These are phyloP conservation scores for Sigmodon hispidus DNA, from an alignment of 2,113 vertebrate genomes.

Conservation along the genomic window DNA sequence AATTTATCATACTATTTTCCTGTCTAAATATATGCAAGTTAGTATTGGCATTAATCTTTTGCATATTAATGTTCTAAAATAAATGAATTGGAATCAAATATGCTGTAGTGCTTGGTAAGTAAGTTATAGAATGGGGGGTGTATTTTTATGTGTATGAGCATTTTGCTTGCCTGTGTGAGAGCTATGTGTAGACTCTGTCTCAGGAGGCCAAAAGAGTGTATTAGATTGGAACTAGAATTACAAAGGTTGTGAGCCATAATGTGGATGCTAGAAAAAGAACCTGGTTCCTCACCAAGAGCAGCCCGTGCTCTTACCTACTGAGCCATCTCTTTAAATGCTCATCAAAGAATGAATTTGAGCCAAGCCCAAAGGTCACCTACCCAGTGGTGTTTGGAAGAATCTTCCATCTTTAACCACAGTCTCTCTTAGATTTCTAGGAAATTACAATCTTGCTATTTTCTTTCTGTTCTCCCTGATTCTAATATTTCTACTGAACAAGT, in stretches of 20 bases:
- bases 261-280: not conserved
- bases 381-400: not conserved
- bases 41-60: constrained; percentile 53
- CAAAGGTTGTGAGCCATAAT: not conserved
- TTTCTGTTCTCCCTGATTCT: not conserved
- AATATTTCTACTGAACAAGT: not conserved
- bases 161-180: not conserved
- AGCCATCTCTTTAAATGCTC: not conserved
- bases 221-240: not conserved
- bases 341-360: not conserved
- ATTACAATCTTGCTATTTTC: not conserved
- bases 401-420: not conserved
- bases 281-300: not conserved
- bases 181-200: not conserved
- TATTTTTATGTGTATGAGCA: not conserved
- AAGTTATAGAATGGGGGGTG: not conserved
- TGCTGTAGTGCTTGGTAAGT: not conserved
- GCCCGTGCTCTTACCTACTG: not conserved
- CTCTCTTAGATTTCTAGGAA: not conserved
- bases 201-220: not conserved
- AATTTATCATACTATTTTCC: constrained; percentile 62
- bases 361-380: not conserved
- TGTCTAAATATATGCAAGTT: constrained; percentile 57
- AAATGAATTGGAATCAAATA: constrained; percentile 41
- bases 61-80: constrained; percentile 1